Conservation (phyloP, 2,888 invertebrate species). For the Latheticus oryzae region DNA sequence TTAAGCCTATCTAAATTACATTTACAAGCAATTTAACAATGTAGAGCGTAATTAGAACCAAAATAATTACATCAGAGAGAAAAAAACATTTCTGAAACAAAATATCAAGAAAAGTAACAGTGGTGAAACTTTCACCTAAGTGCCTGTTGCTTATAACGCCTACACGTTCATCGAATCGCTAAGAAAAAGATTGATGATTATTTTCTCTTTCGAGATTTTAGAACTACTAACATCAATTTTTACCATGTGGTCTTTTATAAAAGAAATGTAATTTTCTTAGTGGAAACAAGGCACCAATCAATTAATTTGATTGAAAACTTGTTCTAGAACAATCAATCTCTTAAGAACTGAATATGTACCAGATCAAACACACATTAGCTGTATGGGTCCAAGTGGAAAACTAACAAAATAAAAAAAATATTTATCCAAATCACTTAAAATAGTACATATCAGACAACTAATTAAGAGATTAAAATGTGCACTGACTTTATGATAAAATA, state of each 20-base stretch:
- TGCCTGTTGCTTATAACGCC: constrained; percentile 22
- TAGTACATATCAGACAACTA: no score
- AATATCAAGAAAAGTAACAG: background rate
- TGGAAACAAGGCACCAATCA: constrained; percentile 17
- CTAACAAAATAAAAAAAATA: no score
- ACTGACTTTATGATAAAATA: no score
- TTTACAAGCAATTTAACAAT: constrained; percentile 3
- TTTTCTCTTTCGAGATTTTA: constrained; percentile 11
- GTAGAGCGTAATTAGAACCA: background rate
- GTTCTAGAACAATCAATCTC: no score
- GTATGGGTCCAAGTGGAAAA: no score
- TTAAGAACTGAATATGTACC: no score
- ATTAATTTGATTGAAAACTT: constrained; percentile 6
- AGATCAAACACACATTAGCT: no score
- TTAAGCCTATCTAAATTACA: no score
- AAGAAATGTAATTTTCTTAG: constrained; percentile 18
- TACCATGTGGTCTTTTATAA: constrained; percentile 11
- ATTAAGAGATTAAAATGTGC: no score
- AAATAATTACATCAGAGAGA: background rate
- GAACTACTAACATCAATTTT: constrained; percentile 13
- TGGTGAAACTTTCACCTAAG: background rate
- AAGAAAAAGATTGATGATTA: constrained; percentile 23
- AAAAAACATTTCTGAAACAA: constrained; percentile 1
- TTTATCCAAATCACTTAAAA: no score
- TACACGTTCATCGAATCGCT: constrained; percentile 9